A percentile compares a stretch with the other conserved stretches of the same genome.
Conservation (phyloP, 2,113 vertebrate species). For the Scalopus aquaticus region DNA sequence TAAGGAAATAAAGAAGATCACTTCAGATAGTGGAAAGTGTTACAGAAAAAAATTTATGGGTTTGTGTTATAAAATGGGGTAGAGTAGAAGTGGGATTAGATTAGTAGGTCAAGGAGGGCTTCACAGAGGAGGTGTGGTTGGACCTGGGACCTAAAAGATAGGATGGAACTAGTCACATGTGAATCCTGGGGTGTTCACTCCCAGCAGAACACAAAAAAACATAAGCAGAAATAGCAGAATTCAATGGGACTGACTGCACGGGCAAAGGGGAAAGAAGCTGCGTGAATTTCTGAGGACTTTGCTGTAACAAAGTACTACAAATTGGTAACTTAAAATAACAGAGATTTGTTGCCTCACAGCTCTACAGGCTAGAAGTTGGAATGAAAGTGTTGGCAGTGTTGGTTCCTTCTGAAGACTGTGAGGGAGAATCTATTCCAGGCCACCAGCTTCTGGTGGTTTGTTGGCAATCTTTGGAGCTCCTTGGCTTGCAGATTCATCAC, state of each 20-base stretch:
- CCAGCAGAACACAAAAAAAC: neutral
- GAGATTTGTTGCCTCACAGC: neutral
- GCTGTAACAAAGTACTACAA: neutral
- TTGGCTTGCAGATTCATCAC: neutral
- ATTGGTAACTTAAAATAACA: neutral
- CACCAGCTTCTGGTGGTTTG: neutral
- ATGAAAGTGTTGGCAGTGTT: neutral
- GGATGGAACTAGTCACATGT: neutral
- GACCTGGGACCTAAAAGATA: rapidly evolving
- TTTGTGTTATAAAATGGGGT: neutral
- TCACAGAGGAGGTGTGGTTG: neutral
- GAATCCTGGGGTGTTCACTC: neutral
- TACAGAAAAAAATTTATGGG: neutral
- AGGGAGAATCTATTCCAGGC: neutral
- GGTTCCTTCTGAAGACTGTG: neutral
- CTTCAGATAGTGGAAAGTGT: neutral
- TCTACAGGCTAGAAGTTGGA: neutral
- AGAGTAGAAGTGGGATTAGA: no score
- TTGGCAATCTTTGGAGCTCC: neutral
- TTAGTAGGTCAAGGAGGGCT: neutral
- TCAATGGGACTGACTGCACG: no score
- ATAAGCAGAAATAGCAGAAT: neutral
- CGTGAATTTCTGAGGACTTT: neutral
- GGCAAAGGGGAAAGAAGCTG: neutral
- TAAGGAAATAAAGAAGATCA: neutral